Base-by-base conservation (phyloP, 2,113 vertebrate genomes). In the Corydoras maculifer region DNA sequence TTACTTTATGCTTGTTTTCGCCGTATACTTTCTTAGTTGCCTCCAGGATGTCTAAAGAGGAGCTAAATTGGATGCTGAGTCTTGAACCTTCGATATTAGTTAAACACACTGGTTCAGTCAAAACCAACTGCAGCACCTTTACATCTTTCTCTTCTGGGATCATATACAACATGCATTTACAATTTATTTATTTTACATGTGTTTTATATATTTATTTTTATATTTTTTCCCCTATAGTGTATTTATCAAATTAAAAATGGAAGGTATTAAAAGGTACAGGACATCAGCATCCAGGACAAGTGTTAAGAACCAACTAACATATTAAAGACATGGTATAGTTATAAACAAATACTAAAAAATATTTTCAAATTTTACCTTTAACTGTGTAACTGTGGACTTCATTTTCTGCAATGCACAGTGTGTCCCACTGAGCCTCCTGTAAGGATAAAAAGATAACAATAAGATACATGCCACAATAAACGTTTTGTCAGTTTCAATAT, bases 351-450 rank as follows among this genome's bases (percentile, higher is more conserved):
- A 43, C 35, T 43, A 43, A 43, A 43, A 43, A 43, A 43, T 25
- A 25, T 25, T 25, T 25, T 25, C 1, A 11, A 2, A 15, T 57
- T 57, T 57, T 92, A 98, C 97, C 96, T 94, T 90, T 89, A 62
- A 98, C 79, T 70, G 69, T 88, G 83, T 93, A 99, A 71, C 84
- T 80, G 3, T 86, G 74, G 48, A 99, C 89, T 77, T 93, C 91
- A 72, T 93, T 90, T 75, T 94, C 92, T 78, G 82, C 85, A 53
- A 99, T 88, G 29, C 86, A 86, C 12, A 98, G 86, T 30, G 93
- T 94, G 84, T 96, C 95, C 96, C 96, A 99, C 13, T 93, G 92
- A n/a, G 82, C 86, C 60, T 90, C 90, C 94, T 97, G 54, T 6
- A 18, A 25, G 8, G 31, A 54, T 29, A 69, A 14, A 2, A 9